Conservation (phyloP, 2,888 invertebrate genomes). For the Xiphydria camelus region DNA sequence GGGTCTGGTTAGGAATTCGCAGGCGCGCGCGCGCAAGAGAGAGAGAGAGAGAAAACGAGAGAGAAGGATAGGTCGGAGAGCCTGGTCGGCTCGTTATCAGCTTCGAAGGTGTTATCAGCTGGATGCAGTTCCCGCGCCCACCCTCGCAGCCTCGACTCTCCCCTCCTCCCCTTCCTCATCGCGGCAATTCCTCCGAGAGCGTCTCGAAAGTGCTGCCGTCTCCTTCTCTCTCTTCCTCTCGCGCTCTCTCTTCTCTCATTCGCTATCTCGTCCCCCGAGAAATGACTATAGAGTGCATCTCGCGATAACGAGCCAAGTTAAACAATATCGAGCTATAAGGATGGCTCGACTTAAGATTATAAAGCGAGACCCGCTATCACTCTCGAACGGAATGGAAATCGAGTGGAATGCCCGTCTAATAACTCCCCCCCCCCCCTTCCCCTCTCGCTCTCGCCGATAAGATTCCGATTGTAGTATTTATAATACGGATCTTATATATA, state of each 20-base stretch:
- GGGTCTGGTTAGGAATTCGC: not conserved
- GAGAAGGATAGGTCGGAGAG: conserved; percentile 32
- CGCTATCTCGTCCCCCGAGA: conserved; percentile 50
- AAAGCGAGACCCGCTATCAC: conserved; percentile 28
- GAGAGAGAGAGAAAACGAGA: conserved; percentile 12
- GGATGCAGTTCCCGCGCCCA: conserved; percentile 52
- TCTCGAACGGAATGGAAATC: conserved; percentile 5
- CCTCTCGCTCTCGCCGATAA: no score
- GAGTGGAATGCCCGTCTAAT: conserved; percentile 6
- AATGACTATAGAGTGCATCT: conserved; percentile 56
- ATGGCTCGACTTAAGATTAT: conserved; percentile 50
- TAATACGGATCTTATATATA: conserved; percentile 2
- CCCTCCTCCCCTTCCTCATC: conserved; percentile 22
- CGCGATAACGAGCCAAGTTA: conserved; percentile 57
- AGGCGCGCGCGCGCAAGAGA: conserved; percentile 12
- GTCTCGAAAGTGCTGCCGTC: no score
- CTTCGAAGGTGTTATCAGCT: conserved; percentile 30
- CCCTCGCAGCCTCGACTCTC: conserved; percentile 32
- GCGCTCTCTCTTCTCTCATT: conserved; percentile 14
- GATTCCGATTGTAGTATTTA: conserved; percentile 1
- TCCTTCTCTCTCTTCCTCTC: conserved; percentile 20
- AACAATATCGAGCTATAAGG: conserved; percentile 54
- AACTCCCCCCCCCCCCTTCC: not conserved
- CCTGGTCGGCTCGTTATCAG: conserved; percentile 55
- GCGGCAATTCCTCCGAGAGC: no score